Evolutionary conservation across 1,140 invertebrate species (phyloP).

Genomic region (Marisa cornuarietis): DNA sequence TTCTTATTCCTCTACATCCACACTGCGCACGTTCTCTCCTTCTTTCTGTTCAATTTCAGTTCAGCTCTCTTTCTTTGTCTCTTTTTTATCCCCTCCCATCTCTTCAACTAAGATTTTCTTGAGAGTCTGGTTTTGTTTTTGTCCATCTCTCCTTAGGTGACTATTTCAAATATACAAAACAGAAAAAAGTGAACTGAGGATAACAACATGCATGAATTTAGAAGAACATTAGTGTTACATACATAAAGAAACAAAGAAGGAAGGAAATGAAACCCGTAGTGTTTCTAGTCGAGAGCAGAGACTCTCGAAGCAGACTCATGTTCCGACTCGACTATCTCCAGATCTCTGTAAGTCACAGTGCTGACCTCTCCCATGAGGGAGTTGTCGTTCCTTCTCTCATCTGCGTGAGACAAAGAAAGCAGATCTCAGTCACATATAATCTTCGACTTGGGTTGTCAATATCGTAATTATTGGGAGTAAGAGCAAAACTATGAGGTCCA

Average conservation of each 20-base stretch:
- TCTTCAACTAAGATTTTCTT: neutral
- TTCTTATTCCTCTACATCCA: too few relatives aligned
- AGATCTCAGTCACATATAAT: too few relatives aligned
- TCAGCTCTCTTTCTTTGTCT: neutral
- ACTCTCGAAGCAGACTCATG: neutral
- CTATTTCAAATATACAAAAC: neutral
- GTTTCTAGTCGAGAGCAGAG: neutral
- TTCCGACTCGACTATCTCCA: neutral
- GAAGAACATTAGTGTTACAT: neutral
- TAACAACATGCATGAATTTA: neutral
- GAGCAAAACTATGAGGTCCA: too few relatives aligned
- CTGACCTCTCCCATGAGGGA: neutral
- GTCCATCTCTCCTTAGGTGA: neutral
- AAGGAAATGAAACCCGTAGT: neutral
- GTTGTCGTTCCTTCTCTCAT: neutral
- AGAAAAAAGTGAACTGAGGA: neutral
- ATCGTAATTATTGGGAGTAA: too few relatives aligned
- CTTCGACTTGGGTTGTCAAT: too few relatives aligned
- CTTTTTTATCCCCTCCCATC: neutral
- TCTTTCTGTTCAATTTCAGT: too few relatives aligned
- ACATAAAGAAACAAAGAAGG: neutral
- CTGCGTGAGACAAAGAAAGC: too few relatives aligned
- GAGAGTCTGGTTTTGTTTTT: neutral
- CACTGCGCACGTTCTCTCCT: too few relatives aligned
- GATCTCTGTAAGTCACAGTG: neutral